Percentiles rank a stretch among this genome's conserved stretches.
phyloP scores from a whole-genome alignment of 1,140 invertebrate genomes.

The Dendrolimus kikuchii region DNA sequence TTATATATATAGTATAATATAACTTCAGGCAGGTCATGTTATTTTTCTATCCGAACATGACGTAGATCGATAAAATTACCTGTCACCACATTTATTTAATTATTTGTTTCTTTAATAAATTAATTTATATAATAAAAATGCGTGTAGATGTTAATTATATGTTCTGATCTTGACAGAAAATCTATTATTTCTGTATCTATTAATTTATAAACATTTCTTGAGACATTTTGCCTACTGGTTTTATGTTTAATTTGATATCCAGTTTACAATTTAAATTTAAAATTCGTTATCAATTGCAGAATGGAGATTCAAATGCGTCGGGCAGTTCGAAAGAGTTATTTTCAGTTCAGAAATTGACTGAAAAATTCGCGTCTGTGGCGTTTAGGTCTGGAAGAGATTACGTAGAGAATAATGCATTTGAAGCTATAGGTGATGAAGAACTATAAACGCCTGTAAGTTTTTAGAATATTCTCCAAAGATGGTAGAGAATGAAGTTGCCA shows the following conservation, averaged over 20 bases:
- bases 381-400: constrained; percentile 77
- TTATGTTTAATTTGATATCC: background rate
- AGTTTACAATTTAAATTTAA: background rate
- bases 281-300: constrained; percentile 39
- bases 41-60: too few relatives aligned
- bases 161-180: too few relatives aligned
- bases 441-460: constrained; percentile 70
- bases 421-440: constrained; percentile 93
- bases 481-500: constrained; percentile 22
- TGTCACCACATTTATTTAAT: too few relatives aligned
- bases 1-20: too few relatives aligned
- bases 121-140: too few relatives aligned
- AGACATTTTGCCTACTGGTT: background rate
- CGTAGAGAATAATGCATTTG: constrained; percentile 91
- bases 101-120: too few relatives aligned
- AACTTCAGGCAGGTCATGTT: too few relatives aligned
- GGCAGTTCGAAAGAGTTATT: constrained; percentile 65
- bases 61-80: too few relatives aligned
- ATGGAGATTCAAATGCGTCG: constrained; percentile 55
- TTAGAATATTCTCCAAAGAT: constrained; percentile 24
- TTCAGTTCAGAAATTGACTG: constrained; percentile 72
- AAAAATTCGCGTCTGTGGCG: constrained; percentile 75
- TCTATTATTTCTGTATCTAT: too few relatives aligned
- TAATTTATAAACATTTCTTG: background rate
- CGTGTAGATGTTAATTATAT: too few relatives aligned